These are phyloP conservation scores for Mesochorus sp. DNA, from an alignment of 2,888 invertebrate species.

Conservation along the genomic window DNA sequence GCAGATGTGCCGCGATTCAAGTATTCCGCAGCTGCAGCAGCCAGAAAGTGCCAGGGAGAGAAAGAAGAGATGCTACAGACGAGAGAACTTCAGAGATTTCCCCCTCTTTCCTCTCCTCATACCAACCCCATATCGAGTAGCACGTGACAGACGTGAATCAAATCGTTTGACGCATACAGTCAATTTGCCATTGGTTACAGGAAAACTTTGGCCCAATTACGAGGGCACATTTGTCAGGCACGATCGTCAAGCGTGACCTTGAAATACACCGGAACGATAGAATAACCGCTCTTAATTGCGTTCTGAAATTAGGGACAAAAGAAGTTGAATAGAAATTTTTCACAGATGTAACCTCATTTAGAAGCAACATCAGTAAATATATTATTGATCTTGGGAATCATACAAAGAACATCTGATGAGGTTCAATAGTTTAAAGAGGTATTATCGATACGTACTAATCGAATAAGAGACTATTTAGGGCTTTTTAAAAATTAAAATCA, in stretches of 20 bases:
- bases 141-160: slow-evolving; percentile 54
- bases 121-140: slow-evolving; percentile 9
- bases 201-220: slow-evolving; percentile 15
- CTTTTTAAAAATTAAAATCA: too few species aligned
- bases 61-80: slow-evolving; percentile 16
- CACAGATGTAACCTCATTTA: too few species aligned
- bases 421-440: too few species aligned
- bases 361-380: too few species aligned
- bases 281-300: not conserved
- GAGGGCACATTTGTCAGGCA: not conserved
- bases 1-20: slow-evolving; percentile 60
- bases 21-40: slow-evolving; percentile 63
- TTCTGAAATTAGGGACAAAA: too few species aligned
- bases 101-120: not conserved
- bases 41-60: slow-evolving; percentile 30
- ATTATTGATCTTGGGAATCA: too few species aligned
- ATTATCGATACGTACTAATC: too few species aligned
- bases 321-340: too few species aligned
- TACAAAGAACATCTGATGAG: too few species aligned
- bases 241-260: not conserved
- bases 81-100: not conserved
- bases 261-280: not conserved
- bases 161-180: slow-evolving; percentile 30
- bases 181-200: slow-evolving; percentile 12
- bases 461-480: too few species aligned